Evolutionary conservation across 2,797 vertebrate genomes (phyloP).

Genomic region (Oreortyx pictus): DNA sequence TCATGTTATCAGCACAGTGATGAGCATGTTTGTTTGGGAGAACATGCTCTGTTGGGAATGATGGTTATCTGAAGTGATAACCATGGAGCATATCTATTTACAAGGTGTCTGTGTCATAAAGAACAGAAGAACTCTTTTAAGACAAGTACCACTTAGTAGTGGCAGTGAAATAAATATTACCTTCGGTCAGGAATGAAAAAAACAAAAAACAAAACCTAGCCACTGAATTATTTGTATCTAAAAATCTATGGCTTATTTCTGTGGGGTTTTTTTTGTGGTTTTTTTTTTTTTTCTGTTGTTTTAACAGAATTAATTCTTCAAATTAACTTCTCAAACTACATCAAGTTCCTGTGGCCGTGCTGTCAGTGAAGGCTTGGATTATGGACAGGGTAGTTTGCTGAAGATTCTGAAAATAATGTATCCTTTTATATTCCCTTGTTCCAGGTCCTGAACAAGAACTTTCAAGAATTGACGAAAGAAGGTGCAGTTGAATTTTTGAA

Average conservation of each 20-base stretch:
- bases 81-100: background rate
- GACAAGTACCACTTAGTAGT: background rate
- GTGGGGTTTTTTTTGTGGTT: background rate
- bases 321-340: background rate
- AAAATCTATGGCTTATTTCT: background rate
- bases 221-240: background rate
- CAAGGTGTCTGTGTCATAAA: background rate
- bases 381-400: background rate
- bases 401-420: slow-evolving; percentile 15
- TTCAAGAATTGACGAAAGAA: slow-evolving; percentile 76
- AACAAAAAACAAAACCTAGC: background rate
- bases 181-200: background rate
- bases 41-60: background rate
- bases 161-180: background rate
- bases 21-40: background rate
- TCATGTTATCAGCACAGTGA: background rate
- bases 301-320: background rate
- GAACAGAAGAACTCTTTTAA: background rate
- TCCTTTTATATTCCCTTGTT: slow-evolving; percentile 31
- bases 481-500: slow-evolving; percentile 77
- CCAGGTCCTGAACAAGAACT: slow-evolving; percentile 82
- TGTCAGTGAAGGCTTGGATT: background rate
- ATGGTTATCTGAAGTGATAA: background rate
- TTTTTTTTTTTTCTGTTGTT: no score
- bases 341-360: background rate